Percentiles rank a stretch among this genome's conserved stretches.
These are phyloP conservation scores for Larimichthys polyactis DNA, from an alignment of 2,113 vertebrate genomes.

Conservation along the genomic window DNA sequence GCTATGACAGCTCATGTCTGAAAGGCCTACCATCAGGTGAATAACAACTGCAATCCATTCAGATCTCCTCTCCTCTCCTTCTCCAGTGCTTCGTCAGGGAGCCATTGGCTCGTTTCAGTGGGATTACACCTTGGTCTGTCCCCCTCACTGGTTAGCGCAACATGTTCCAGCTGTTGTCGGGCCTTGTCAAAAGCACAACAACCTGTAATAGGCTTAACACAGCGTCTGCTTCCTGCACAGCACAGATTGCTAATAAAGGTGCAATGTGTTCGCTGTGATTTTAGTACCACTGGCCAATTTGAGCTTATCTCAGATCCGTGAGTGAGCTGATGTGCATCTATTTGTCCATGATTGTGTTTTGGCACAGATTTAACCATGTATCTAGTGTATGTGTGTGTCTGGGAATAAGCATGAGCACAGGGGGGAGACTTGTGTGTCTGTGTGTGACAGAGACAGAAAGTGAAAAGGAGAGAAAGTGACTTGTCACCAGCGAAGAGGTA, in stretches of 20 bases:
- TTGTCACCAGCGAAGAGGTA: constrained; percentile 50
- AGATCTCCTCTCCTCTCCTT: neutral
- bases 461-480: constrained; percentile 44
- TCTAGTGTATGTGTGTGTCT: constrained; percentile 15
- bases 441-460: constrained; percentile 19
- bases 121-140: constrained; percentile 51
- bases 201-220: constrained; percentile 76
- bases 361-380: constrained; percentile 29
- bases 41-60: no score
- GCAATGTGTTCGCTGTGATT: constrained; percentile 68
- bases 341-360: constrained; percentile 42
- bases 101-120: constrained; percentile 44
- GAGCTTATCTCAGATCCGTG: constrained; percentile 54
- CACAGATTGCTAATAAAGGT: constrained; percentile 78
- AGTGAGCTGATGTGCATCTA: constrained; percentile 13
- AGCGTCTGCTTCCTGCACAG: constrained; percentile 56
- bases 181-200: constrained; percentile 68
- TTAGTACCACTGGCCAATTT: constrained; percentile 58
- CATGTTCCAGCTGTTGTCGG: constrained; percentile 70
- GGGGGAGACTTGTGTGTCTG: constrained; percentile 1
- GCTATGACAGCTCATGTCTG: no score
- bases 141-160: constrained; percentile 40
- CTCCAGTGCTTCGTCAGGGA: neutral
- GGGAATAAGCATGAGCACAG: constrained; percentile 7
- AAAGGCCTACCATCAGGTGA: neutral